These are phyloP conservation scores for Ophion costatus DNA, from an alignment of 2,888 invertebrate genomes.

Conservation along the genomic window DNA sequence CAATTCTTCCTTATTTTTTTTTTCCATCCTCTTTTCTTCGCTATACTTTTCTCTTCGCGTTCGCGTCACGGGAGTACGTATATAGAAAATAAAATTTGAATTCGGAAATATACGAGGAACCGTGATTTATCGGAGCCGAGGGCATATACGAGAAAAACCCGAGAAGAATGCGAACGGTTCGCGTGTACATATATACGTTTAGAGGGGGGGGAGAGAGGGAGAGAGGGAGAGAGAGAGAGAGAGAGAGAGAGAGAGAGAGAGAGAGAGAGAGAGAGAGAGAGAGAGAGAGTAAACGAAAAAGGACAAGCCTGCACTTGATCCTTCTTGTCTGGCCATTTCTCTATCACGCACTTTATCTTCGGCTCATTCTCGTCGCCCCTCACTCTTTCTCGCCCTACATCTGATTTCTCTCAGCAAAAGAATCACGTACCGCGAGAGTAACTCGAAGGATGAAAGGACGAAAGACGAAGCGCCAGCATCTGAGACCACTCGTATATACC, in stretches of 20 bases:
- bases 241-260: constrained; percentile 1
- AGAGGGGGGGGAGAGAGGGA: too few species aligned
- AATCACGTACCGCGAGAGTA: constrained; percentile 57
- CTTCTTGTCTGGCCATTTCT: constrained; percentile 26
- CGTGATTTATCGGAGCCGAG: constrained; percentile 54
- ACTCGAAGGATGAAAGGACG: constrained; percentile 28
- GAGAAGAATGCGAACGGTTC: constrained; percentile 53
- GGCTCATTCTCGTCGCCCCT: constrained; percentile 4
- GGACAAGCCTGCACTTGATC: neutral
- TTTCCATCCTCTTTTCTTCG: neutral
- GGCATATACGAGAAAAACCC: constrained; percentile 17
- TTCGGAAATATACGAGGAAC: constrained; percentile 56
- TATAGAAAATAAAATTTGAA: constrained; percentile 64
- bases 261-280: neutral
- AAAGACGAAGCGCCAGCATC: constrained; percentile 27
- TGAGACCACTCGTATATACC: constrained; percentile 11
- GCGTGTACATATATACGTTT: too few species aligned
- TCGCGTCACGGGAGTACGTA: constrained; percentile 27
- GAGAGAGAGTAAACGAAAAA: too few species aligned
- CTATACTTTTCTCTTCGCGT: constrained; percentile 5
- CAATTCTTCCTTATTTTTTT: constrained; percentile 3
- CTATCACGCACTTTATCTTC: constrained; percentile 25
- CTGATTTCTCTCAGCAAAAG: constrained; percentile 60
- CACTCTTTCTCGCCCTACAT: constrained; percentile 1
- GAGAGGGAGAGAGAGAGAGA: too few species aligned